Conservation (phyloP, 2,113 vertebrate species). For the Leptocoma aspasia region DNA sequence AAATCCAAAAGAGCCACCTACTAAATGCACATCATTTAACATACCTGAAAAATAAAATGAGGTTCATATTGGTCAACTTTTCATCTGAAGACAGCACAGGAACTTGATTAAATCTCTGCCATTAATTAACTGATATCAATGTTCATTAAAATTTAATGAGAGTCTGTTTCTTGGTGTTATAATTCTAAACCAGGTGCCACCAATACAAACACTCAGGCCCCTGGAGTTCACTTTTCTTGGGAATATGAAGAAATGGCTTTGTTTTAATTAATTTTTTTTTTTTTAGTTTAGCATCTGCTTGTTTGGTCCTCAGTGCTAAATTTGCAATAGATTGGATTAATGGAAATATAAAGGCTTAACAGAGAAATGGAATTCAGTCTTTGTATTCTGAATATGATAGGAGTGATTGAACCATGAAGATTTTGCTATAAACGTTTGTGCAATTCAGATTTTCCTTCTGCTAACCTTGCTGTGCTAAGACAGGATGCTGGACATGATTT, state of each 20-base stretch:
- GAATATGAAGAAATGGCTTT: background rate
- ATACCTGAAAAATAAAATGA: background rate
- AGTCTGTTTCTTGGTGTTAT: background rate
- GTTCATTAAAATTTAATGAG: background rate
- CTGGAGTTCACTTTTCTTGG: background rate
- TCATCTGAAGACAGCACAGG: background rate
- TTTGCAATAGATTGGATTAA: background rate
- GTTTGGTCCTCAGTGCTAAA: background rate
- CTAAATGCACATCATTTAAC: background rate
- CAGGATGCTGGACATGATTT: rapidly evolving
- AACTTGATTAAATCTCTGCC: background rate
- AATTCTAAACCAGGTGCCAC: background rate
- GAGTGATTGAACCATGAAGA: background rate
- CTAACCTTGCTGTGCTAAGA: background rate
- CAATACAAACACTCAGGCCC: background rate
- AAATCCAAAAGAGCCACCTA: background rate
- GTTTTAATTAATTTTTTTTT: background rate
- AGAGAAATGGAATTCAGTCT: background rate
- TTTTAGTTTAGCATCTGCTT: background rate
- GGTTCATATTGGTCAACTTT: background rate
- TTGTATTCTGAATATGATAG: background rate
- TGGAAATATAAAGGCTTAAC: background rate
- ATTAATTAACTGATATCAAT: background rate
- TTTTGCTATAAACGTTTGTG: background rate
- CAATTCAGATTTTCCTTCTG: background rate